These are phyloP conservation scores for Ophiothrix spiculata DNA, from an alignment of 35 echinoderm and acorn worm genomes.

Conservation along the genomic window DNA sequence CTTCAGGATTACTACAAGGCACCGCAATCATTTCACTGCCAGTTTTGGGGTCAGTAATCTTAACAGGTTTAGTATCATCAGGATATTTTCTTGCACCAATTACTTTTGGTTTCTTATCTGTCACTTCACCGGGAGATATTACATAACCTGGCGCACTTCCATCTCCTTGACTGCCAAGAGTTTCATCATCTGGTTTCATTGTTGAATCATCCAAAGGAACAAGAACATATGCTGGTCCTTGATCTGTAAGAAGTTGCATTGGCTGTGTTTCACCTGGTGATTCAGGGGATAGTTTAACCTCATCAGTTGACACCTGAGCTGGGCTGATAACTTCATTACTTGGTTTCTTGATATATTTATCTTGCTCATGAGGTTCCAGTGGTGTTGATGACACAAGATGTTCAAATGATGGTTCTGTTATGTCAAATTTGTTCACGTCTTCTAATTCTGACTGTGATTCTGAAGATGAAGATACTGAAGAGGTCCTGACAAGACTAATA, in stretches of 20 bases:
- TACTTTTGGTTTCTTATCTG: background rate
- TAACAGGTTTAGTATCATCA: background rate
- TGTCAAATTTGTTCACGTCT: no score
- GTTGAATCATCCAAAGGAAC: background rate
- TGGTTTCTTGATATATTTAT: background rate
- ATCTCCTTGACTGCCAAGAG: background rate
- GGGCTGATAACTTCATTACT: background rate
- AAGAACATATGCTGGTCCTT: constrained; percentile 48
- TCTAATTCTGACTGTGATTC: no score
- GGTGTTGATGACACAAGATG: background rate
- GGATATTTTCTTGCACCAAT: background rate
- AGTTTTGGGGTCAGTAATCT: background rate
- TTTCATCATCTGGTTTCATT: background rate
- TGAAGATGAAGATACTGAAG: no score
- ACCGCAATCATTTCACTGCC: background rate
- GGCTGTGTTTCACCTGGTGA: background rate
- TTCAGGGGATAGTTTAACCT: background rate
- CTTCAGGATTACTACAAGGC: background rate
- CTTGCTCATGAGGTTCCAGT: background rate
- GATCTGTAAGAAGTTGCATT: constrained; percentile 27
- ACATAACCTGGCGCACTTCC: background rate
- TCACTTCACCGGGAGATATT: background rate
- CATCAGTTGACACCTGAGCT: background rate
- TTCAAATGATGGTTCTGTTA: no score
- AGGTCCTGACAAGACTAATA: no score